Evolutionary conservation across 2,797 vertebrate species (phyloP).

Genomic region (Aldrovandia affinis): DNA sequence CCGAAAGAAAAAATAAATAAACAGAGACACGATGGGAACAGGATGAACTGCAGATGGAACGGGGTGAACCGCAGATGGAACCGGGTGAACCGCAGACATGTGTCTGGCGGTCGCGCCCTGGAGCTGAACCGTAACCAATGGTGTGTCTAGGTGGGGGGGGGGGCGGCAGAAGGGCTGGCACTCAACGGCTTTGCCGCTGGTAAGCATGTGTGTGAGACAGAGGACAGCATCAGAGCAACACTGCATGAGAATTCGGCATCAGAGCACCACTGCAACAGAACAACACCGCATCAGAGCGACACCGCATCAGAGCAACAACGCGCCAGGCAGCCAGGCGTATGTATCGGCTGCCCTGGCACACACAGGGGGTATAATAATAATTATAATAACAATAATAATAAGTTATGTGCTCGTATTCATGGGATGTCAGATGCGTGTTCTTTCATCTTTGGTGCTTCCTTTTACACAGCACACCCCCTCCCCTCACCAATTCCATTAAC

Average conservation of each 20-base stretch:
- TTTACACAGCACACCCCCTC: not conserved
- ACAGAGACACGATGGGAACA: not conserved
- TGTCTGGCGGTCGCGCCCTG: no score
- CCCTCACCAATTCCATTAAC: not conserved
- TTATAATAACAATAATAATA: conserved; percentile 4
- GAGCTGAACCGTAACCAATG: not conserved
- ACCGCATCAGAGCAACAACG: conserved; percentile 4
- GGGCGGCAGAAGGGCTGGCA: not conserved
- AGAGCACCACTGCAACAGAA: no score
- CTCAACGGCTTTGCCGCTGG: not conserved
- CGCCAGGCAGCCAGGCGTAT: not conserved
- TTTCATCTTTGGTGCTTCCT: not conserved
- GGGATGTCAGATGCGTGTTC: not conserved
- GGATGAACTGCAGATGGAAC: not conserved
- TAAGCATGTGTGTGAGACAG: not conserved
- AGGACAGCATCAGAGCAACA: no score
- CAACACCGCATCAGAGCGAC: not conserved
- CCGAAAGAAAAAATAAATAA: not conserved
- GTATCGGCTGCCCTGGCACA: no score
- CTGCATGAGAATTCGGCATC: no score
- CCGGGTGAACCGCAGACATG: no score
- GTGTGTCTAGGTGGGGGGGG: not conserved
- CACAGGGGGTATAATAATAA: no score
- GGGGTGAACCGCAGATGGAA: no score
- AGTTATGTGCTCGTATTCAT: not conserved